Base-by-base conservation (phyloP, 2,888 invertebrate species). In the Chalcis sispes region DNA sequence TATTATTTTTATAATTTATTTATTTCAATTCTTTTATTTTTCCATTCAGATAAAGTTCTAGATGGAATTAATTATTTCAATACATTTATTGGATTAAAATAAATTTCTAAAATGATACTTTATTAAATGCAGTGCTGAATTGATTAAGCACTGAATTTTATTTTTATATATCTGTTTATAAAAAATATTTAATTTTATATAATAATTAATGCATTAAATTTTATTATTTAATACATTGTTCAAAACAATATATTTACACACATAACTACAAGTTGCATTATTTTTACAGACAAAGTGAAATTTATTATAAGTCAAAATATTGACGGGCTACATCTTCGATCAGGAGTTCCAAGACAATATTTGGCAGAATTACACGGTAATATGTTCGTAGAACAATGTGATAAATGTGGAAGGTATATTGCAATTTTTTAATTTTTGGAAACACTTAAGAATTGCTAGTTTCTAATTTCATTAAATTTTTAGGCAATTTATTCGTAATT, bases 281-380 rank as follows among this genome's bases (percentile, higher is more conserved):
- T 50, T 69, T n/a, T 81, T 85, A 88, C 90, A 86, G 93, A 93
- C 52, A 91, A 91, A 87, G 90, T 97, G 0, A 94, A 97, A 80
- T 98, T 95, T 86, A 92, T 99, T 40, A 92, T 99, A 25, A 98
- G 97, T 85, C 99, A 99, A 90, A 99, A 99, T 89, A 98, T 99
- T 81, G 99, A 99, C 91, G 99, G 99, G 0, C 90, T 99, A 62
- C 99, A 99, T 90, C 90, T 98, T 69, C 93, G 95, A 83, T 97
- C 97, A 7, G 98, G 98, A 2, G 89, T 99, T 77, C 90, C 93
- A 0, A 91, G 98, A 76, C 92, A 94, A 82, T 90, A 93, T 85
- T 89, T 99, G 77, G 93, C 98, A 10, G 99, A 99, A 89, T 90
- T 99, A 59, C 99, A 99, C 90, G 99, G 99, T 1, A 98, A 99